phyloP scores from a whole-genome alignment of 2,888 invertebrate species.

The Operophtera brumata region DNA sequence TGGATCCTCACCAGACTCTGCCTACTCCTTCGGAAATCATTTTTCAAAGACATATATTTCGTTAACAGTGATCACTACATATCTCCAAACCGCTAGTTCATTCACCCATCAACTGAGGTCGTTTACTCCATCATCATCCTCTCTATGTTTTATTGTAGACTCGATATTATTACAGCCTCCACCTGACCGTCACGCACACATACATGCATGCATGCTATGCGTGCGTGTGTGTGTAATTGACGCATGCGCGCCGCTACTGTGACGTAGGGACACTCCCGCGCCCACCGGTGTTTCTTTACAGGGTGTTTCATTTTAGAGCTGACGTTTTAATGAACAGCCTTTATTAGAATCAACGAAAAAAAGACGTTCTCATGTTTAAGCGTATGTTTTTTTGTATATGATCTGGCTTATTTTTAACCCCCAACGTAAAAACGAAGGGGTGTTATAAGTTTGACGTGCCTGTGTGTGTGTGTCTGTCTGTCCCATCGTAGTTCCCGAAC shows the following conservation, averaged over 20 bases:
- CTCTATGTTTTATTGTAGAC: slow-evolving; percentile 18
- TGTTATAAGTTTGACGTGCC: too few relatives aligned
- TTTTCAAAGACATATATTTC: too few relatives aligned
- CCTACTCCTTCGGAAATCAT: too few relatives aligned
- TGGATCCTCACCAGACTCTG: too few relatives aligned
- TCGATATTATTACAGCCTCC: slow-evolving; percentile 10
- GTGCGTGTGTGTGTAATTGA: slow-evolving; percentile 35
- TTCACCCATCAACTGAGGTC: slow-evolving; percentile 28
- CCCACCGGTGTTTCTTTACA: slow-evolving; percentile 11
- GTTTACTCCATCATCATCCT: slow-evolving; percentile 31
- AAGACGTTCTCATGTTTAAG: too few relatives aligned
- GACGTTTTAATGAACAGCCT: too few relatives aligned
- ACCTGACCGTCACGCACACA: slow-evolving; percentile 9
- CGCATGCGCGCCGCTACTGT: slow-evolving; percentile 47
- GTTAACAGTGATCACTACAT: not conserved
- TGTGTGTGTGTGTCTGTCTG: too few relatives aligned
- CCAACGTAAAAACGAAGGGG: too few relatives aligned
- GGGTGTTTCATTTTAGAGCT: not conserved
- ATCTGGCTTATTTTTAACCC: too few relatives aligned
- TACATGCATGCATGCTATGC: slow-evolving; percentile 1
- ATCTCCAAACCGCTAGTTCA: slow-evolving; percentile 17
- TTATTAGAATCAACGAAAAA: too few relatives aligned
- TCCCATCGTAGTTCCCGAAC: too few relatives aligned
- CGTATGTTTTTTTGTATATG: too few relatives aligned
- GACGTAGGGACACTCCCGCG: slow-evolving; percentile 55